Conservation (phyloP, 1,140 invertebrate genomes). For the Brachionus plicatilis region DNA sequence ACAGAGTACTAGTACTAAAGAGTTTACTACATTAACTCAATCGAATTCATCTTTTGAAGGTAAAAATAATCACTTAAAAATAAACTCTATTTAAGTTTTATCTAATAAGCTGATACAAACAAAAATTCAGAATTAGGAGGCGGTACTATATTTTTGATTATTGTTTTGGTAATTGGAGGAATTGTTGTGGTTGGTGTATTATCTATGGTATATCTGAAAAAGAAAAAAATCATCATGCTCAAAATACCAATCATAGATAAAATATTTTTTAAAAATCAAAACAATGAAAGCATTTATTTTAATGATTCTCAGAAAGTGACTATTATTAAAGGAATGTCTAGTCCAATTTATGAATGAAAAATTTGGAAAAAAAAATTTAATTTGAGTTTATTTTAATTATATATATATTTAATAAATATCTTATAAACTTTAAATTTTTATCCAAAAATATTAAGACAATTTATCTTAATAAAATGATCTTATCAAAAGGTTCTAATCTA, state of each 20-base stretch:
- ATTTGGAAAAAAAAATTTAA: background rate
- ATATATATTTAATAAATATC: too few relatives aligned
- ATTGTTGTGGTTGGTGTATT: background rate
- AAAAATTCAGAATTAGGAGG: background rate
- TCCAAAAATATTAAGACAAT: too few relatives aligned
- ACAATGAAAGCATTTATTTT: background rate
- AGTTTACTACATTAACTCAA: background rate
- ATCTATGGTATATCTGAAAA: background rate
- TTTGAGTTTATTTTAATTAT: background rate
- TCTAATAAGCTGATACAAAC: background rate
- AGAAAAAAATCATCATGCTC: background rate
- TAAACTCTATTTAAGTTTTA: background rate
- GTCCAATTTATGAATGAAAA: background rate
- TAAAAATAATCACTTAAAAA: background rate
- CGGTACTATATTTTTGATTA: background rate
- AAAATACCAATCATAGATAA: background rate
- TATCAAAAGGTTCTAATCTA: too few relatives aligned
- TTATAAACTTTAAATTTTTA: too few relatives aligned
- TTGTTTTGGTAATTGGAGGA: background rate
- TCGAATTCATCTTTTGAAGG: background rate
- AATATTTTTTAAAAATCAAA: constrained; percentile 4
- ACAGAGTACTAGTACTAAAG: background rate
- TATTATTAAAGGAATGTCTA: background rate
- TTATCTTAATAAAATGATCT: too few relatives aligned
- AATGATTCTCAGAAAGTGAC: constrained; percentile 15